phyloP scores from a whole-genome alignment of 2,113 vertebrate genomes.

The Spea multiplicata region DNA sequence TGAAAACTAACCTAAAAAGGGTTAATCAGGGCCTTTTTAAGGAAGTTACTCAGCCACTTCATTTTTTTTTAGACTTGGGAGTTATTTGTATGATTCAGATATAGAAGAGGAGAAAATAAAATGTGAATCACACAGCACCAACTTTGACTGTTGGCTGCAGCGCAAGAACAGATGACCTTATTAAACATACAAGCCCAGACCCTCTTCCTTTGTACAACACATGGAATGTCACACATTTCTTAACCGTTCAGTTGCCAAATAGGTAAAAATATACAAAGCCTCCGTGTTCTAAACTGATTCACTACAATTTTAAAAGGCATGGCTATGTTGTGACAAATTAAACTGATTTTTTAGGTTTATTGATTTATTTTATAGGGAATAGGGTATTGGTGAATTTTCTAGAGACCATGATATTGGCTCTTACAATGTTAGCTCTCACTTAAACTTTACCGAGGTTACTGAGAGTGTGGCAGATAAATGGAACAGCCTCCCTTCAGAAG shows the following conservation, averaged over 20 bases:
- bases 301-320: too few species aligned
- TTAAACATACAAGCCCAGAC: background rate
- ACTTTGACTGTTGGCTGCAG: background rate
- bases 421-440: too few species aligned
- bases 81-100: slow-evolving; percentile 23
- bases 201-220: background rate
- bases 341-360: too few species aligned
- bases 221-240: background rate
- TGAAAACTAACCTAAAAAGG: background rate
- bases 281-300: too few species aligned
- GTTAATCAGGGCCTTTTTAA: background rate
- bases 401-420: too few species aligned
- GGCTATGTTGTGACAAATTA: too few species aligned
- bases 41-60: slow-evolving; percentile 16
- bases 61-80: background rate
- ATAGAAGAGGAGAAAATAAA: background rate
- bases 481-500: too few species aligned
- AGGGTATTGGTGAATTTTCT: too few species aligned
- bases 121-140: slow-evolving; percentile 5
- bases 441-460: too few species aligned
- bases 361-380: too few species aligned
- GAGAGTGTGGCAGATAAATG: too few species aligned
- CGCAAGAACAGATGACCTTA: slow-evolving; percentile 7
- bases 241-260: background rate
- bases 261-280: too few species aligned